Conservation (phyloP, 2,113 vertebrate genomes). For the Pholis gunnellus region DNA sequence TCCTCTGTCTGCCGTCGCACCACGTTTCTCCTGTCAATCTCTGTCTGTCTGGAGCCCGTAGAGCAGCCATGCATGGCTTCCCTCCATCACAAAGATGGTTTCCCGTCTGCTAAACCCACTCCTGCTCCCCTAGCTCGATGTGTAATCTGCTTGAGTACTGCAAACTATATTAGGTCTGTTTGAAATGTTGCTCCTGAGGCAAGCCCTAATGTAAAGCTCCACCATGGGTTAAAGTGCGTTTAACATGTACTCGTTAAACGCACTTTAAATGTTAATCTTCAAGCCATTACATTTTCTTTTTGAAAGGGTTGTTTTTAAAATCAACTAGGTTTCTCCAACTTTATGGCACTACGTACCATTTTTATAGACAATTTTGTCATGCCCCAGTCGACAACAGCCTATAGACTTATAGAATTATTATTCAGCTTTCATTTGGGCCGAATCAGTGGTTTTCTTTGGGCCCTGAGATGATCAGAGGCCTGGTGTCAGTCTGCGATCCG, state of each 20-base stretch:
- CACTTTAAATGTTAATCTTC: neutral
- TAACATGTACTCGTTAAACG: neutral
- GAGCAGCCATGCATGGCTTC: conserved; percentile 61
- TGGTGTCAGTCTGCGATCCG: neutral
- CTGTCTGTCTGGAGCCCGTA: conserved; percentile 43
- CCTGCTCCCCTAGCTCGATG: conserved; percentile 41
- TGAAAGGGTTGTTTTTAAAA: too few relatives aligned
- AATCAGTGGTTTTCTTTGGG: too few relatives aligned
- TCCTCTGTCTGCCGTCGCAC: conserved; percentile 39
- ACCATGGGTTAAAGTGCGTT: too few relatives aligned
- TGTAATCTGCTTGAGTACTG: conserved; percentile 47
- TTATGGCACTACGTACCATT: too few relatives aligned
- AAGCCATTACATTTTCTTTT: neutral
- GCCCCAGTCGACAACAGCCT: neutral
- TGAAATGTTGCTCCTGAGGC: conserved; percentile 25
- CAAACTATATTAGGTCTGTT: conserved; percentile 42
- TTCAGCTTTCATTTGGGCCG: too few relatives aligned
- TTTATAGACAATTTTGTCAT: neutral
- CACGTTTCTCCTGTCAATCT: conserved; percentile 58
- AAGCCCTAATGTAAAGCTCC: conserved; percentile 18
- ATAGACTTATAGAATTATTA: too few relatives aligned
- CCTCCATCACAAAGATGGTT: conserved; percentile 38
- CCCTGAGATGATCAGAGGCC: too few relatives aligned
- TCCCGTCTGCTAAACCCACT: conserved; percentile 30
- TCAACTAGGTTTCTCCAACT: too few relatives aligned